Conservation (phyloP, 2,797 vertebrate species). For the Amniataba percoides region DNA sequence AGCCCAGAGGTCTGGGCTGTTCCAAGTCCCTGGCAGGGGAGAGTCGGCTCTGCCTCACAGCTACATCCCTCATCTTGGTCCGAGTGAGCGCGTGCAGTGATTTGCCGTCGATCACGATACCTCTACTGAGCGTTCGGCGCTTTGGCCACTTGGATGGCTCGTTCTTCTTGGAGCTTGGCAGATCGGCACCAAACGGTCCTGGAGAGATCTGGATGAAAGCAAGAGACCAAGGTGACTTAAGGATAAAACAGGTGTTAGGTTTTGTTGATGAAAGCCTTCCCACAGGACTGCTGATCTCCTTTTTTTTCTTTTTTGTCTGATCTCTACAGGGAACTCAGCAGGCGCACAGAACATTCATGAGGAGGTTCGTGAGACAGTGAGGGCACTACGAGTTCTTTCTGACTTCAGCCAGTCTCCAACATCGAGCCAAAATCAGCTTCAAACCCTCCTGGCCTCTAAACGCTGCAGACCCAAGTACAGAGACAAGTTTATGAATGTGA, state of each 20-base stretch:
- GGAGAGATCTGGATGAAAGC: conserved; percentile 83
- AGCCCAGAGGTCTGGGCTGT: conserved; percentile 67
- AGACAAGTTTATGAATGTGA: conserved; percentile 41
- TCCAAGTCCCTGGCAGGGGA: conserved; percentile 71
- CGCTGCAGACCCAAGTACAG: conserved; percentile 64
- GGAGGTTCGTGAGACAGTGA: conserved; percentile 57
- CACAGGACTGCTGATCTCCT: background rate
- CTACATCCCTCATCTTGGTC: conserved; percentile 68
- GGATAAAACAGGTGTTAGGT: background rate
- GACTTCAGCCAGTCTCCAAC: conserved; percentile 70
- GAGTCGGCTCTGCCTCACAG: conserved; percentile 75
- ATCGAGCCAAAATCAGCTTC: conserved; percentile 45
- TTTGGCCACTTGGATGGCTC: conserved; percentile 73
- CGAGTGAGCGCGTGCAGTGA: conserved; percentile 31
- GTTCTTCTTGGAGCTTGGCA: conserved; percentile 80
- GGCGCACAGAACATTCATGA: conserved; percentile 76
- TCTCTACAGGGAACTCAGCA: conserved; percentile 41
- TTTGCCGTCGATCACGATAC: conserved; percentile 55
- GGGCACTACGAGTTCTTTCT: conserved; percentile 61
- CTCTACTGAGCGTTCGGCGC: conserved; percentile 73
- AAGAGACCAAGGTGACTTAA: conserved; percentile 59
- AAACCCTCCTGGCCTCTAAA: conserved; percentile 48
- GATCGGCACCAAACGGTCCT: conserved; percentile 71
- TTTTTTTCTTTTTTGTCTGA: background rate
- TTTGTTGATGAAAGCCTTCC: fast-evolving